These are phyloP conservation scores for Tricholaema leucomelas DNA, from an alignment of 2,113 vertebrate species.

Conservation along the genomic window DNA sequence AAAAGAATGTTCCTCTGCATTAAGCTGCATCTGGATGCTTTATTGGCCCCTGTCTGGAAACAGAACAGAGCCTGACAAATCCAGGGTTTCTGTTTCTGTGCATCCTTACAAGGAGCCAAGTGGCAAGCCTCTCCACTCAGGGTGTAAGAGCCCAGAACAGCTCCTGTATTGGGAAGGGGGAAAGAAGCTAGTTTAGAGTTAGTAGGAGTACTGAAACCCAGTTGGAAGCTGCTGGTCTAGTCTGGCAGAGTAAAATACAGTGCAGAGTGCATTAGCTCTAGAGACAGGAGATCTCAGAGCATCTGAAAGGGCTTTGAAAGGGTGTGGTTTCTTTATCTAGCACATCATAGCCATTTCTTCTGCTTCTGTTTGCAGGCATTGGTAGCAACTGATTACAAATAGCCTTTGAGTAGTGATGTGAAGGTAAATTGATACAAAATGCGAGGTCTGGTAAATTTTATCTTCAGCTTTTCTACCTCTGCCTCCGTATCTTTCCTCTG, in stretches of 20 bases:
- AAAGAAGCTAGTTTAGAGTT: background rate
- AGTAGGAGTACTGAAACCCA: background rate
- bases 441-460: background rate
- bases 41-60: background rate
- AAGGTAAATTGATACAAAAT: background rate
- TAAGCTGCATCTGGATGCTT: background rate
- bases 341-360: background rate
- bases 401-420: background rate
- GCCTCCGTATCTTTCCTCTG: background rate
- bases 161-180: background rate
- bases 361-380: background rate
- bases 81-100: background rate
- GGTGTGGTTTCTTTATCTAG: background rate
- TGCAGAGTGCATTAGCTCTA: background rate
- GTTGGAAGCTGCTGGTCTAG: background rate
- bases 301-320: background rate
- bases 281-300: background rate
- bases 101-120: background rate
- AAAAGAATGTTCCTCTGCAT: background rate
- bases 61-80: background rate
- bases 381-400: background rate
- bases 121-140: background rate
- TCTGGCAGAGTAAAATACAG: background rate
- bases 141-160: background rate
- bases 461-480: background rate